Conservation (phyloP, 2,797 vertebrate species). For the Anolis apletophallus region DNA sequence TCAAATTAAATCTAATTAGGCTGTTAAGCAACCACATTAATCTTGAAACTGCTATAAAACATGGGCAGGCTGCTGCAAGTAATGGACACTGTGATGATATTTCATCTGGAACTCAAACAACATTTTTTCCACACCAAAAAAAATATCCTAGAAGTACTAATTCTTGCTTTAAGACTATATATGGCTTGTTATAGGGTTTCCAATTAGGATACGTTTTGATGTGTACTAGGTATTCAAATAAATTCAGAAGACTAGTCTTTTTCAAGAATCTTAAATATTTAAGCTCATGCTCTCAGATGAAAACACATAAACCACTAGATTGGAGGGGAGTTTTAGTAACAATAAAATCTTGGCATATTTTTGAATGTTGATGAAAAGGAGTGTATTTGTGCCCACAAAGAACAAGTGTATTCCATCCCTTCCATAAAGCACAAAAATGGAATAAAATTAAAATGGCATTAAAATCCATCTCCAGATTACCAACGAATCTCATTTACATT, state of each 20-base stretch:
- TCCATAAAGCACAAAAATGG: no score
- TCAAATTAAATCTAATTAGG: slow-evolving; percentile 71
- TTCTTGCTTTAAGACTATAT: not conserved
- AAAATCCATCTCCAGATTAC: no score
- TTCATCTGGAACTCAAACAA: slow-evolving; percentile 48
- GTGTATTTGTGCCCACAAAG: no score
- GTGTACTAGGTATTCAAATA: not conserved
- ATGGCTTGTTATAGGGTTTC: not conserved
- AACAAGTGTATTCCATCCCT: no score
- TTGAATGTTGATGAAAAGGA: no score
- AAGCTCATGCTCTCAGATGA: no score
- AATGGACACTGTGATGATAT: slow-evolving; percentile 52
- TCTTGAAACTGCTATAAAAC: slow-evolving; percentile 67
- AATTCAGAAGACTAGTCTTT: not conserved
- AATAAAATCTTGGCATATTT: no score
- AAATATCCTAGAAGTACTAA: slow-evolving; percentile 8
- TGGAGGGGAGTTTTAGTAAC: no score
- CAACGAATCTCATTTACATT: no score
- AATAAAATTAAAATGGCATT: no score
- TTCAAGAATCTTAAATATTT: not conserved
- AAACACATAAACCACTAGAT: no score
- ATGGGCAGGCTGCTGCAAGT: slow-evolving; percentile 59
- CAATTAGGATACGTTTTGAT: no score
- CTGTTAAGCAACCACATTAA: slow-evolving; percentile 70
- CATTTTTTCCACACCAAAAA: not conserved